These are phyloP conservation scores for Tylochromis polylepis DNA, from an alignment of 2,113 vertebrate genomes.

Conservation along the genomic window DNA sequence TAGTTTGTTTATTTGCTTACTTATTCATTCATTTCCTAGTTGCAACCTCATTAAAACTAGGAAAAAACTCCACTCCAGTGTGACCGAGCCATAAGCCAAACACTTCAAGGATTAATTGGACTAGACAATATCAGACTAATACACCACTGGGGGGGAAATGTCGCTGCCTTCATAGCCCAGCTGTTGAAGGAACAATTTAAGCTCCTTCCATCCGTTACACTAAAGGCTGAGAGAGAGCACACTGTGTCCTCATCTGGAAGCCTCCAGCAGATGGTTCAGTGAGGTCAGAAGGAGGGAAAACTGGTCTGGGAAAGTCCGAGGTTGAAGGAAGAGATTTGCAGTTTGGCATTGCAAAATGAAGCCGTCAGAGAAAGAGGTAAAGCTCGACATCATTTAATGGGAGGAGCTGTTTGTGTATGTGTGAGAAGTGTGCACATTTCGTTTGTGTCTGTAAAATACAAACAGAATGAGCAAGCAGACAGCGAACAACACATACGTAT, in stretches of 20 bases:
- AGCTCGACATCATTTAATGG: background rate
- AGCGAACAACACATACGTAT: background rate
- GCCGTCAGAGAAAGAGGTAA: background rate
- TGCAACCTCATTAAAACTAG: background rate
- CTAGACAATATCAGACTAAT: background rate
- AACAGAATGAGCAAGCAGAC: background rate
- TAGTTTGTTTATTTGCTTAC: background rate
- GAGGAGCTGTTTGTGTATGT: fast-evolving
- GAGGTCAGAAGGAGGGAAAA: background rate
- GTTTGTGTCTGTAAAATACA: background rate
- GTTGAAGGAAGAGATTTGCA: background rate
- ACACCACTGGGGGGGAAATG: too few species aligned
- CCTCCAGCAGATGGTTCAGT: background rate
- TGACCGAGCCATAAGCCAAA: background rate
- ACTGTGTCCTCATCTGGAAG: background rate
- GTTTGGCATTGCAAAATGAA: background rate
- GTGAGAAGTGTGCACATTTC: background rate
- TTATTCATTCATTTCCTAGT: background rate
- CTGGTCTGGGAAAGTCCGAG: background rate
- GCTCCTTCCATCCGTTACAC: background rate
- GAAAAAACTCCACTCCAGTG: background rate
- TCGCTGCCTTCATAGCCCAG: background rate
- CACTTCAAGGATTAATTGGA: background rate
- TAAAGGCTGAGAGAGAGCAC: background rate
- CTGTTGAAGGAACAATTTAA: background rate